These are phyloP conservation scores for Pocillopora meandrina DNA, from an alignment of 92 coral and sea anemone species.

Conservation along the genomic window DNA sequence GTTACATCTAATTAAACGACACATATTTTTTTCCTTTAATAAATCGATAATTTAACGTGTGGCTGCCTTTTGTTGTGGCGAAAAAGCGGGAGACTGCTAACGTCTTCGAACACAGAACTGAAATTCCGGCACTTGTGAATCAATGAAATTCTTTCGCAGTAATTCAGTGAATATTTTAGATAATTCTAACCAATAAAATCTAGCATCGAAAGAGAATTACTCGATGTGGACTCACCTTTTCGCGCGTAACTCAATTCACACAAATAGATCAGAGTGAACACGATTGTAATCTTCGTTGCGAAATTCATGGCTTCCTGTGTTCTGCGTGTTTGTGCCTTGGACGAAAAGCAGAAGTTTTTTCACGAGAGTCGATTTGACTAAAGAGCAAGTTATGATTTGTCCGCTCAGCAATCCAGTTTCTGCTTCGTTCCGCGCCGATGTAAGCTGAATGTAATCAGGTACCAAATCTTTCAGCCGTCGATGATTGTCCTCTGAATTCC, in stretches of 20 bases:
- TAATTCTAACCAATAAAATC: background rate
- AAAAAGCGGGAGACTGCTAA: slow-evolving; percentile 11
- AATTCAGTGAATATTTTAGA: slow-evolving; percentile 9
- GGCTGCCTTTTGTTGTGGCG: slow-evolving; percentile 23
- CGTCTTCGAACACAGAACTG: background rate
- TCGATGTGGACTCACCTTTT: slow-evolving; percentile 18
- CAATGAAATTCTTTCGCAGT: slow-evolving; percentile 41
- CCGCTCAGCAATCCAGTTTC: background rate
- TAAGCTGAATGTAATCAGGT: background rate
- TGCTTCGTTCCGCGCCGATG: background rate
- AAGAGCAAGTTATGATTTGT: background rate
- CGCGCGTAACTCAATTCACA: slow-evolving; percentile 22
- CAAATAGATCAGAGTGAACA: slow-evolving; percentile 29
- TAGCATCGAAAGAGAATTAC: background rate
- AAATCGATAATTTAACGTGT: slow-evolving; percentile 6
- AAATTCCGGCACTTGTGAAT: slow-evolving; percentile 1
- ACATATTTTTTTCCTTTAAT: background rate
- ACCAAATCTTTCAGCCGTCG: background rate
- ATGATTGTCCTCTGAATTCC: slow-evolving; percentile 26
- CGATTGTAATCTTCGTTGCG: slow-evolving; percentile 11
- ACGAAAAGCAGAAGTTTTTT: background rate
- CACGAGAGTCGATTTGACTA: too few relatives aligned
- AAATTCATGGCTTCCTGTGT: slow-evolving; percentile 19
- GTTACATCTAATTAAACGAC: background rate
- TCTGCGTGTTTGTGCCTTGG: background rate